Base-by-base conservation (phyloP, 2,113 vertebrate species). In the Apodemus speciosus region DNA sequence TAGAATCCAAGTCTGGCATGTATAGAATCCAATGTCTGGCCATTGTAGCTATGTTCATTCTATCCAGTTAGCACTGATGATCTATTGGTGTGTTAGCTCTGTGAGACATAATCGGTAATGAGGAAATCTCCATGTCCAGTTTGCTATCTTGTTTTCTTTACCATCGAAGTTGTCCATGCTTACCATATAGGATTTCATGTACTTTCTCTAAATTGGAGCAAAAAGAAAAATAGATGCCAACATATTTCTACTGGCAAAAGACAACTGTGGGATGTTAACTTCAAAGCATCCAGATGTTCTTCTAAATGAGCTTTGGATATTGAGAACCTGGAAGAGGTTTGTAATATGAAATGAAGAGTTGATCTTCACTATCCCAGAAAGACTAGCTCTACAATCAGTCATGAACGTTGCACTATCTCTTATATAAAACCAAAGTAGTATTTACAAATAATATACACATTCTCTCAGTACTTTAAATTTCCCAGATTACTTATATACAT, bases 151-250 rank as follows among this genome's bases (percentile, higher is more conserved):
- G 40, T 49, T 13, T n/a, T 43, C 51, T 93, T 94, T 73, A 68
- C 40, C 21, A 73, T 85, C 23, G 16, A 9, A 60, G 64, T 16
- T 21, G 89, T 38, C 20, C 38, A 85, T 23, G 25, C 30, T 84
- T 69, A 72, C 30, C 21, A n/a, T 49, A 81, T n/a, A 46, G 73
- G 93, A 87, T 25, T 40, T 38, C 30, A 80, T 75, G 9, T 9
- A 80, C 35, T 85, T 81, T 75, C 5, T 88, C 64, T 88, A 92
- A 79, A 93, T 32, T 73, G 89, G 77, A 71, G 27, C 16, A 83
- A 64, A 88, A 90, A 68, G 62, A 89, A 73, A 83, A 15, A 71
- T 75, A 79, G 87, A 7, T 91, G 56, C 3, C 23, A 5, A 4
- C 21, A 60, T 88, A 23, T 92, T 93, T 91, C n/a, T 11, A 69